Conservation (phyloP, 1,140 invertebrate genomes). For the Reticulitermes speratus region DNA sequence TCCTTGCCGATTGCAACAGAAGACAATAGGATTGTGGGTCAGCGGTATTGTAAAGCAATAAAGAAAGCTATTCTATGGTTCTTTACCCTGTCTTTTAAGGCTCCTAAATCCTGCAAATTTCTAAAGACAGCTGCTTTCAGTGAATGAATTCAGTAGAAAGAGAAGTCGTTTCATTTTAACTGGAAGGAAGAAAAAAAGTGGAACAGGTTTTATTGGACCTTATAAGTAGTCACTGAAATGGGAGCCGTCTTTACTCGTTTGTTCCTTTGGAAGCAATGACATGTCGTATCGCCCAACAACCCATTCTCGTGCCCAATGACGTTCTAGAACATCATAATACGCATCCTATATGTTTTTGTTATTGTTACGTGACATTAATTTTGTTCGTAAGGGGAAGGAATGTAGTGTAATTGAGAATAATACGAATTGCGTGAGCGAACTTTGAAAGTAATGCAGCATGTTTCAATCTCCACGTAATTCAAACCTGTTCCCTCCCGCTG, state of each 20-base stretch:
- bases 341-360: not conserved
- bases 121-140: not conserved
- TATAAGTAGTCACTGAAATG: not conserved
- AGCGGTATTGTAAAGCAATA: no score
- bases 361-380: not conserved
- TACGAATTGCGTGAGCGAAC: not conserved
- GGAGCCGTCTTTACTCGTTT: not conserved
- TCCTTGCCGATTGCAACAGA: no score
- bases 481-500: not conserved
- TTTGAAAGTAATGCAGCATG: not conserved
- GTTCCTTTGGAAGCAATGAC: not conserved
- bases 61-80: no score
- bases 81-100: not conserved
- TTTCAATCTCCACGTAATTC: not conserved
- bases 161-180: not conserved
- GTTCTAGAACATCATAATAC: not conserved
- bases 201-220: not conserved
- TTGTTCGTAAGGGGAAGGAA: not conserved
- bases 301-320: not conserved
- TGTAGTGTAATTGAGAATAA: conserved; percentile 1
- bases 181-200: not conserved
- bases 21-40: no score
- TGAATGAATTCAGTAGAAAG: not conserved
- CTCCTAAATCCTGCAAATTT: not conserved
- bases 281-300: not conserved